Base-by-base conservation (phyloP, 2,797 vertebrate genomes). In the Helostoma temminkii region DNA sequence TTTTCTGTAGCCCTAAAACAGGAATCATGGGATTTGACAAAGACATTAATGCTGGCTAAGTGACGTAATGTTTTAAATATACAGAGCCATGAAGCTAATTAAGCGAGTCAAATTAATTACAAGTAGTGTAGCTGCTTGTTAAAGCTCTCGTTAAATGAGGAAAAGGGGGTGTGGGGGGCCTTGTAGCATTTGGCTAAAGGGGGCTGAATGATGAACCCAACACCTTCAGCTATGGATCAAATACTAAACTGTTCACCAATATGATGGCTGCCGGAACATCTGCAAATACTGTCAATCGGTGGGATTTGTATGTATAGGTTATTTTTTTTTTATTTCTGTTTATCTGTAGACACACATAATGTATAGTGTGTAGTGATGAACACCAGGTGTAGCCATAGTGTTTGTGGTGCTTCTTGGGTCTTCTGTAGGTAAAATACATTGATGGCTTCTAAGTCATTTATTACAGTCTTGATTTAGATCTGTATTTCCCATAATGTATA, bases 81-180 rank as follows among this genome's bases (percentile, higher is more conserved):
- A 82, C 34, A 49, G 48, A 74, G 70, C 67, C 49, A 69, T 85
- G 48, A 84, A 86, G 80, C 71, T 91, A 91, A 92, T 91, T 82
- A 88, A 57, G 71, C 37, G 46, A 66, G 60, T 80, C 69, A 61
- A 75, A 82, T 89, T 79, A 84, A 88, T 90, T 89, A 82, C 41
- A 72, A 86, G 60, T 68, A 77, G 45, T 66, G 68, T 67, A 63
- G 72, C 59, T 70, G 26, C 79, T 81, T 79, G 62, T 82, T 84
- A 71, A 77, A 59, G 46, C 60, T 43, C 46, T 68, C n/a, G 71
- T 9, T 66, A 48, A 81, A 85, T 75, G 43, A 78, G 52, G 28
- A 53, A 34, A 41, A 10, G 32, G 10, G 46, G 16, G n/a, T 42
- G 54, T 21, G 48, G 39, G 50, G 36, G 46, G 49, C 22, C 53